Conservation (phyloP, 1,140 invertebrate genomes). For the Callitettix versicolor region DNA sequence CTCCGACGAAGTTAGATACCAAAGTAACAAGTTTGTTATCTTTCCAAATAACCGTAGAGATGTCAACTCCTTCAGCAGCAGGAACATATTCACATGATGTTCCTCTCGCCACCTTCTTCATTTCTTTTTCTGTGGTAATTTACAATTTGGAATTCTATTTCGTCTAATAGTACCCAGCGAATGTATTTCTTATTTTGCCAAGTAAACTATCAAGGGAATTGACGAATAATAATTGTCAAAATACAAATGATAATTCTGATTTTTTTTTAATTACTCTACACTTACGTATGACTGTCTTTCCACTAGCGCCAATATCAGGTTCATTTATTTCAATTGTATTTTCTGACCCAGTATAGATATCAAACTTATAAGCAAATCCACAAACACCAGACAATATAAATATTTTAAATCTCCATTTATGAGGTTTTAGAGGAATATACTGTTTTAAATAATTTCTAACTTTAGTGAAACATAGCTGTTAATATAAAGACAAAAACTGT, state of each 20-base stretch:
- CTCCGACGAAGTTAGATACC: constrained; percentile 32
- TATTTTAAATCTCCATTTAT: too few relatives aligned
- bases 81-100: too few relatives aligned
- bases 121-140: constrained; percentile 19
- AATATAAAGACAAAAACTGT: too few relatives aligned
- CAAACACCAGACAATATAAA: too few relatives aligned
- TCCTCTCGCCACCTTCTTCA: constrained; percentile 20
- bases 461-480: constrained; percentile 17
- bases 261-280: constrained; percentile 12
- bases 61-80: constrained; percentile 16
- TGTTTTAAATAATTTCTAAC: constrained; percentile 3
- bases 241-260: constrained; percentile 3
- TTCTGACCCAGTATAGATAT: constrained; percentile 17
- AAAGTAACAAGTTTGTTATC: too few relatives aligned
- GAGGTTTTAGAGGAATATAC: too few relatives aligned
- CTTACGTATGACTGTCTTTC: constrained; percentile 22
- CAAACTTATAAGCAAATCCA: constrained; percentile 24
- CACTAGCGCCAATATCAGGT: constrained; percentile 21
- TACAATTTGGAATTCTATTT: too few relatives aligned
- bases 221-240: too few relatives aligned
- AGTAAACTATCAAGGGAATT: constrained; percentile 17
- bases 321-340: too few relatives aligned
- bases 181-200: constrained; percentile 19
- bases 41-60: too few relatives aligned
- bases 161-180: constrained; percentile 19